Percentiles rank a stretch among this genome's conserved stretches.
Conservation (phyloP, 2,113 vertebrate genomes). For the Cryptomyrus ogoouensis region DNA sequence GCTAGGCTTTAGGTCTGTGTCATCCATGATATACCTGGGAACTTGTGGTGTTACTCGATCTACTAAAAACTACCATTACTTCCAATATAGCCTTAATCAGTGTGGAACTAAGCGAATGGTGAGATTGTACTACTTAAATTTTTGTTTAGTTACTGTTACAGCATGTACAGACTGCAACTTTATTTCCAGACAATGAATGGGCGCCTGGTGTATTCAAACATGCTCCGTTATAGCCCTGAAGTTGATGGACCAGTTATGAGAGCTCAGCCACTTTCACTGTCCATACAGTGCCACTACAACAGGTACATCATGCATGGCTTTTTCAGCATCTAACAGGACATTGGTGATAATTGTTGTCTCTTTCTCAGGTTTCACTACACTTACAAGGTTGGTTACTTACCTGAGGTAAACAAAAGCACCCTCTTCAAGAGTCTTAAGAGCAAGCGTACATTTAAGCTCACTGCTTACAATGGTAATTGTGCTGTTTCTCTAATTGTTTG, state of each 20-base stretch:
- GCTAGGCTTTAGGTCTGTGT: conserved; percentile 15
- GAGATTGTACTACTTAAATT: neutral
- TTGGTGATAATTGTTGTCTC: neutral
- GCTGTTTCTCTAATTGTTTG: neutral
- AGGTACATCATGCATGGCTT: conserved; percentile 35
- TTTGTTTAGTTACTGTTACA: neutral
- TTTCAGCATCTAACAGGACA: too few species aligned
- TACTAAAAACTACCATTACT: conserved; percentile 16
- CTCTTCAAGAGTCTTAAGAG: conserved; percentile 40
- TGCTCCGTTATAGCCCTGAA: conserved; percentile 37
- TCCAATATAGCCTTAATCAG: conserved; percentile 28
- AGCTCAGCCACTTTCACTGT: conserved; percentile 37
- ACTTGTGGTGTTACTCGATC: conserved; percentile 26
- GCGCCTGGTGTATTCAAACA: conserved; percentile 45
- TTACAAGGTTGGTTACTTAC: conserved; percentile 53
- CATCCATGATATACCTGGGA: conserved; percentile 26
- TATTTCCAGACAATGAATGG: conserved; percentile 41
- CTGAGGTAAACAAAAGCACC: conserved; percentile 28
- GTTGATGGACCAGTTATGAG: conserved; percentile 40
- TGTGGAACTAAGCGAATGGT: conserved; percentile 26
- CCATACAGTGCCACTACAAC: conserved; percentile 51
- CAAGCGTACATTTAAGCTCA: conserved; percentile 43
- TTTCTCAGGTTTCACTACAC: conserved; percentile 54
- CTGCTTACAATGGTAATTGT: conserved; percentile 47
- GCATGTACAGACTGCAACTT: neutral